Evolutionary conservation across 2,113 vertebrate species (phyloP).

Genomic region (Ophthalmolycus amberensis): DNA sequence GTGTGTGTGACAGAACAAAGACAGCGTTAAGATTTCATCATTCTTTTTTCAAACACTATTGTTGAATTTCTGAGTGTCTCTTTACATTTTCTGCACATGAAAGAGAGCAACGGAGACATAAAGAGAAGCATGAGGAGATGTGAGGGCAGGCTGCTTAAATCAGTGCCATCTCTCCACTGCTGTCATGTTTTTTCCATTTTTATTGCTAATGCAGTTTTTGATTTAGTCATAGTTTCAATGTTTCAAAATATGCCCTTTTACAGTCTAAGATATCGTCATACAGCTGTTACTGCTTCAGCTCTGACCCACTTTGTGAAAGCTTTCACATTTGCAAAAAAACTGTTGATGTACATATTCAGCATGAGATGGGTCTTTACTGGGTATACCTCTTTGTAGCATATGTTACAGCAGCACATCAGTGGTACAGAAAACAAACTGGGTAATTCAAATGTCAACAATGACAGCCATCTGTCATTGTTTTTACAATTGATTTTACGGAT

Average conservation of each 20-base stretch:
- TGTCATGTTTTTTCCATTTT: neutral
- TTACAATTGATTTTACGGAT: neutral
- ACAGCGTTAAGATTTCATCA: slow-evolving; percentile 64
- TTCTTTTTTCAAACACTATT: slow-evolving; percentile 50
- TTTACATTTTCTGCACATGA: slow-evolving; percentile 50
- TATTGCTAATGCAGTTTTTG: neutral
- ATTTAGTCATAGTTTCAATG: neutral
- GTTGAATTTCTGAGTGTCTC: slow-evolving; percentile 61
- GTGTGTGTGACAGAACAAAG: slow-evolving; percentile 63
- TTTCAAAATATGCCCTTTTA: neutral
- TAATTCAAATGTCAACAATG: neutral
- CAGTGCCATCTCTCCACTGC: neutral
- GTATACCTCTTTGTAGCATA: neutral
- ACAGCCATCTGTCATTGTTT: no score
- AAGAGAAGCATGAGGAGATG: slow-evolving; percentile 22
- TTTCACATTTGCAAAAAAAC: neutral
- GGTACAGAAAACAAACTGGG: neutral
- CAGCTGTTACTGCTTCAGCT: neutral
- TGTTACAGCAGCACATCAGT: neutral
- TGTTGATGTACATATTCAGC: neutral
- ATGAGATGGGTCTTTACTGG: neutral
- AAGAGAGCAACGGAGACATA: slow-evolving; percentile 42
- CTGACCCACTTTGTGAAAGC: neutral
- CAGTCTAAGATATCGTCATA: neutral
- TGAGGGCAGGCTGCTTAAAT: neutral